A percentile compares a stretch with the other conserved stretches of the same genome.
Evolutionary conservation across 2,888 invertebrate species (phyloP).

Genomic region (Caenorhabditis panamensis): DNA sequence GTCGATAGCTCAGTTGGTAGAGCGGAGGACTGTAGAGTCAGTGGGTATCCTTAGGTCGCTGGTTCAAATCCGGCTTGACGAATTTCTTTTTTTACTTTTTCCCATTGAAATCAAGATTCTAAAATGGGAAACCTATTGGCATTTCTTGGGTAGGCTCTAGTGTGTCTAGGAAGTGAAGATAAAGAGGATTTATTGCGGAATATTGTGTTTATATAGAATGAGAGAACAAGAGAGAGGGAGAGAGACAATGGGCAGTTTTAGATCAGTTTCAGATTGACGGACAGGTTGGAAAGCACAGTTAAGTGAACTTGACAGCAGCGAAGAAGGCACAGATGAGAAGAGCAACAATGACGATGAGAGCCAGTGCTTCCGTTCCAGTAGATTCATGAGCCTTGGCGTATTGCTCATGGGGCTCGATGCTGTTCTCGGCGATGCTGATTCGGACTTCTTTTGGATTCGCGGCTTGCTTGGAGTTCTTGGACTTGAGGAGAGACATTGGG

Average conservation of each 20-base stretch:
- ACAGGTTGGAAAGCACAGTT: no score
- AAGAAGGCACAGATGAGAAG: constrained; percentile 21
- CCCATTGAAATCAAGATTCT: no score
- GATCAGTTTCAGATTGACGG: no score
- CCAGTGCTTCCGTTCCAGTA: neutral
- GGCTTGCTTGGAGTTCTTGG: neutral
- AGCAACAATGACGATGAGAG: neutral
- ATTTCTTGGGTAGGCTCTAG: no score
- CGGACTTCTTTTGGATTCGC: neutral
- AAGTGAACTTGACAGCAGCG: constrained; percentile 5
- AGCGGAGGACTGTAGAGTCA: constrained; percentile 71
- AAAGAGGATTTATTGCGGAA: no score
- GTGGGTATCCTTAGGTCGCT: constrained; percentile 73
- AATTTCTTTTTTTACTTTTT: constrained; percentile 60
- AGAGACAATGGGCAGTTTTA: neutral
- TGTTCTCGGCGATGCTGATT: neutral
- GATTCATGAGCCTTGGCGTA: constrained; percentile 6
- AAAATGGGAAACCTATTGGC: no score
- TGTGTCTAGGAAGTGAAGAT: no score
- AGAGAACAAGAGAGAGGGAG: neutral
- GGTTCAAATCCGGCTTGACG: constrained; percentile 74
- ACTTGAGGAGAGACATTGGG: neutral
- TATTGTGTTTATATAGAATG: neutral
- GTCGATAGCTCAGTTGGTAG: constrained; percentile 74
- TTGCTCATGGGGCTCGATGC: constrained; percentile 5